A percentile compares a stretch with the other conserved stretches of the same genome.
These are phyloP conservation scores for Pectinophora gossypiella DNA, from an alignment of 1,140 invertebrate species.

Conservation along the genomic window DNA sequence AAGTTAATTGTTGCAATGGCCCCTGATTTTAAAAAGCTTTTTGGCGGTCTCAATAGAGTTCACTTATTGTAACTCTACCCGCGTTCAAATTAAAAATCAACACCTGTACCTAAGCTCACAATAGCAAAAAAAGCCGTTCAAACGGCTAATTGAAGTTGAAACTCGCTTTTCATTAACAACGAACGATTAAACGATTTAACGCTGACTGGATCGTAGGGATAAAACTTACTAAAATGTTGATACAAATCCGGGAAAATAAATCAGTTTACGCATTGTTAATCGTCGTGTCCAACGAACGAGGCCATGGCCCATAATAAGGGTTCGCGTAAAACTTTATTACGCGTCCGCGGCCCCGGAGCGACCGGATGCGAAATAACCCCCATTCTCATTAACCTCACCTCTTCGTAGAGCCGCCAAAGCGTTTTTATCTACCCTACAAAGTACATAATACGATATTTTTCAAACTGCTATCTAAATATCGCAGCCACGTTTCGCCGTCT, in stretches of 20 bases:
- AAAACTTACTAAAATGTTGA: neutral
- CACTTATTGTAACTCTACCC: neutral
- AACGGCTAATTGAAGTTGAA: neutral
- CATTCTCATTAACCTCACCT: slow-evolving; percentile 55
- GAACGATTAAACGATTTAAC: too few species aligned
- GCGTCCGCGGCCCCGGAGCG: slow-evolving; percentile 35
- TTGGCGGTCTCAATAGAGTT: neutral
- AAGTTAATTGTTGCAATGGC: neutral
- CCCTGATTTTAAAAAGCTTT: neutral
- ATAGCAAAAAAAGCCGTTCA: too few species aligned
- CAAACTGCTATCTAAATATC: too few species aligned
- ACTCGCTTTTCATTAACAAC: neutral
- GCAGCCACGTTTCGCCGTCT: too few species aligned
- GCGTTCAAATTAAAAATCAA: neutral
- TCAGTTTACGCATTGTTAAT: slow-evolving; percentile 56
- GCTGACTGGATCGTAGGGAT: too few species aligned
- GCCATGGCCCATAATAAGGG: slow-evolving; percentile 43
- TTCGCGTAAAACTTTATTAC: slow-evolving; percentile 53
- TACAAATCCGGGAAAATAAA: slow-evolving; percentile 33
- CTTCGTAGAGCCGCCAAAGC: neutral
- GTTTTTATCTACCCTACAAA: too few species aligned
- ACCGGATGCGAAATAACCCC: slow-evolving; percentile 41
- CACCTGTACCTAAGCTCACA: too few species aligned
- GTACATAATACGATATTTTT: too few species aligned
- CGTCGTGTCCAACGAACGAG: slow-evolving; percentile 28